A percentile compares a stretch with the other conserved stretches of the same genome.
phyloP scores from a whole-genome alignment of 2,888 invertebrate genomes.

The Drosophila aldrichi region DNA sequence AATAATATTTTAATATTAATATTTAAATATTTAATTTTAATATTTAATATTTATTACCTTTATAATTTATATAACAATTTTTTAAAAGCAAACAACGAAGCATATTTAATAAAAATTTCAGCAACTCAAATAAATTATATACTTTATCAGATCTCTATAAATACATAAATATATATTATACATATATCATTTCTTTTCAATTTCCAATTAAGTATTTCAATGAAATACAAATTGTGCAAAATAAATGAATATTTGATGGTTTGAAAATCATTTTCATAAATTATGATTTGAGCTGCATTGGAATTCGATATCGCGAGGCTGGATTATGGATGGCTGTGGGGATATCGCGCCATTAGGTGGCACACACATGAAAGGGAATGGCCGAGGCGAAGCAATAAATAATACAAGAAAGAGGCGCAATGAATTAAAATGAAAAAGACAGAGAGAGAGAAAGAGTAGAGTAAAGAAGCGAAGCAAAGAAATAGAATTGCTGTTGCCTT shows the following conservation, averaged over 20 bases:
- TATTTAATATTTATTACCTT: too few relatives aligned
- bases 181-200: not conserved
- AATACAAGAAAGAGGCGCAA: constrained; percentile 19
- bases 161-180: not conserved
- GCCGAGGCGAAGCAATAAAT: constrained; percentile 54
- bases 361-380: constrained; percentile 45
- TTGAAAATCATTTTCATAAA: constrained; percentile 4
- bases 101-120: too few relatives aligned
- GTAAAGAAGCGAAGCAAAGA: constrained; percentile 6
- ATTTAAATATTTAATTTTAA: too few relatives aligned
- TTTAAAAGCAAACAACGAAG: too few relatives aligned
- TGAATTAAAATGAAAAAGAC: not conserved
- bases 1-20: too few relatives aligned
- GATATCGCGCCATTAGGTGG: constrained; percentile 11
- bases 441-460: constrained; percentile 6
- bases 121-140: too few relatives aligned
- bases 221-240: not conserved
- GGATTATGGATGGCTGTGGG: constrained; percentile 19
- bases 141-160: not conserved
- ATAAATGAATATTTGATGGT: not conserved
- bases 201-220: not conserved
- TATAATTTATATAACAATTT: too few relatives aligned
- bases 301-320: constrained; percentile 28
- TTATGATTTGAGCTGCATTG: constrained; percentile 9
- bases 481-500: constrained; percentile 49